phyloP scores from a whole-genome alignment of 2,888 invertebrate species.

The Ormyrus rosae region DNA sequence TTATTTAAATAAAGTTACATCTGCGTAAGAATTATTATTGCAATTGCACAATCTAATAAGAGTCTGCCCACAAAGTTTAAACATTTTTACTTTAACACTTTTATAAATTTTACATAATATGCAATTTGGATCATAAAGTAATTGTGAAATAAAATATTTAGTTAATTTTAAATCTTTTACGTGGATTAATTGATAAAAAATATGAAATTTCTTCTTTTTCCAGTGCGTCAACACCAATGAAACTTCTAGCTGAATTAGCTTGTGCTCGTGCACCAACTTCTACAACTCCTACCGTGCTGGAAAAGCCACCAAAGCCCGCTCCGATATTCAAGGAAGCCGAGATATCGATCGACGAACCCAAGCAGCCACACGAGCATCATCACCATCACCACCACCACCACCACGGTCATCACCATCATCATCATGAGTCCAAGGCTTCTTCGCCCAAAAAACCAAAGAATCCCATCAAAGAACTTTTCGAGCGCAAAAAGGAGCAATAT shows the following conservation, averaged over 20 bases:
- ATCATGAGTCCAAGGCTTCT: not conserved
- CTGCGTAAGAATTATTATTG: no score
- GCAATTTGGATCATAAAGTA: no score
- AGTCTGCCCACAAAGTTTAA: no score
- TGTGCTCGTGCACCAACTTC: constrained; percentile 72
- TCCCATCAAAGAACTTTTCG: constrained; percentile 72
- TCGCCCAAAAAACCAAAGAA: constrained; percentile 68
- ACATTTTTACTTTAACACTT: no score
- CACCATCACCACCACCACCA: not conserved
- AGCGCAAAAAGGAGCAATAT: constrained; percentile 71
- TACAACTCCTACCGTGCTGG: constrained; percentile 58
- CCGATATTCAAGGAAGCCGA: constrained; percentile 1
- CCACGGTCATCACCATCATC: not conserved
- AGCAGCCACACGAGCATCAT: constrained; percentile 4
- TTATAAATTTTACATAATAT: no score
- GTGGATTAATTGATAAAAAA: no score
- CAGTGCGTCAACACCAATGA: constrained; percentile 74
- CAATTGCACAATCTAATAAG: no score
- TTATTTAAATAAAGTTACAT: not conserved
- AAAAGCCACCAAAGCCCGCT: constrained; percentile 26
- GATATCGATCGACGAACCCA: constrained; percentile 7
- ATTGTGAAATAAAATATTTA: no score
- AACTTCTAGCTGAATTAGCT: constrained; percentile 72
- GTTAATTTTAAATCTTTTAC: no score
- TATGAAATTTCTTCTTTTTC: constrained; percentile 35